Conservation (phyloP, 2,113 vertebrate species). For the Scatophagus argus region DNA sequence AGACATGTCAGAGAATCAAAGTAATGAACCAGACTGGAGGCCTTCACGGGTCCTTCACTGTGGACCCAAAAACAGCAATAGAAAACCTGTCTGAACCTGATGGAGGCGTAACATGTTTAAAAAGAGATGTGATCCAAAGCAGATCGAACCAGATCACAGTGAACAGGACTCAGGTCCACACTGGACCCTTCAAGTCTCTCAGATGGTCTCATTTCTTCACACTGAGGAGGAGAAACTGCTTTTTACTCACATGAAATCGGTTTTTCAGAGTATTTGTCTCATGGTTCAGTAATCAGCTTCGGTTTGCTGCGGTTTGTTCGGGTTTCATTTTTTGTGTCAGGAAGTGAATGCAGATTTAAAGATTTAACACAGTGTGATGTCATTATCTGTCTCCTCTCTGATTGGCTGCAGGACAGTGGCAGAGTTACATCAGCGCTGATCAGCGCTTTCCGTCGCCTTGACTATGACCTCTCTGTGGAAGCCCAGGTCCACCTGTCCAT, state of each 20-base stretch:
- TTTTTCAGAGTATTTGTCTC: too few relatives aligned
- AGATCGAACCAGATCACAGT: background rate
- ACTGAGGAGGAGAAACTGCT: too few relatives aligned
- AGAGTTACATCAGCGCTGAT: slow-evolving; percentile 55
- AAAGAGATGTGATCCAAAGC: background rate
- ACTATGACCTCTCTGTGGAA: slow-evolving; percentile 79
- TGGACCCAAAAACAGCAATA: background rate
- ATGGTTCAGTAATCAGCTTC: too few relatives aligned
- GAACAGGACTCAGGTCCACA: background rate
- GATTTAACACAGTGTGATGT: background rate
- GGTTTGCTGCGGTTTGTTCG: too few relatives aligned
- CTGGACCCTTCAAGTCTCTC: too few relatives aligned
- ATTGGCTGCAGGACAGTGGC: slow-evolving; percentile 47
- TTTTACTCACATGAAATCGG: too few relatives aligned
- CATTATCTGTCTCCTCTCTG: slow-evolving; percentile 13
- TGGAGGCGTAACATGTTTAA: too few relatives aligned
- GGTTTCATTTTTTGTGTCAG: background rate
- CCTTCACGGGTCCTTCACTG: background rate
- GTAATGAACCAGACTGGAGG: background rate
- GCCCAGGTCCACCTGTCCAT: slow-evolving; percentile 74
- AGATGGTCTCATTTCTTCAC: too few relatives aligned
- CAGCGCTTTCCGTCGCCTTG: slow-evolving; percentile 74
- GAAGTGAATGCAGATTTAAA: background rate
- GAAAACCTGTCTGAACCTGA: background rate
- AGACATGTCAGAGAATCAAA: too few relatives aligned